Base-by-base conservation (phyloP, 2,113 vertebrate genomes). In the Gopherus flavomarginatus region DNA sequence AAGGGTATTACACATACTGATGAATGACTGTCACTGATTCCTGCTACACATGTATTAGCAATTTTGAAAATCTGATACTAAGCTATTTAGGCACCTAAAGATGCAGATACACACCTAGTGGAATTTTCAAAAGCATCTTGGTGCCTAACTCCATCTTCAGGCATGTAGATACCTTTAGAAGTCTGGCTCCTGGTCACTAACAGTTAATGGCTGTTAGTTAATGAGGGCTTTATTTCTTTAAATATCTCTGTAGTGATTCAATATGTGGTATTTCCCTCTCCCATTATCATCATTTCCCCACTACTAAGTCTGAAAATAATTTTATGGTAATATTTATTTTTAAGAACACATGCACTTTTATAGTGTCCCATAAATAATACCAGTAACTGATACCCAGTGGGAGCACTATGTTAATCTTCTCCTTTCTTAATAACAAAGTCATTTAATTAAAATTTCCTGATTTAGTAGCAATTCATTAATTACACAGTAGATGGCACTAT, bases 401-500 rank as follows among this genome's bases (percentile, higher is more conserved):
- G 86, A 72, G 0, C 54, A 87, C 35, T 31, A 24, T 5, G 86
- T 56, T 42, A 24, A 54, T 21, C 14, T 83, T 89, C 14, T 85
- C 24, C 26, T 35, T 21, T 16, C 49, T 54, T 88, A 75, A 88
- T 83, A 88, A 1, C 4, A 75, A 54, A 14, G 8, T 49, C 4
- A 75, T 79, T 91, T 79, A 16, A 54, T 83, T 69, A 52, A 83
- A 53, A 47, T 5, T 42, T 16, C 65, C 59, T 81, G 72, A 49
- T 93, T 90, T 10, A 75, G 79, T 1, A 95, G 97, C 86, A 98
- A 96, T 98, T 94, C 86, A 90, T 93, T 96, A 96, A 93, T 81
- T 8, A 50, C 6, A 97, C 98, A 98, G 98, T 95, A 98, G 98
- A 97, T 98, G 98, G 98, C 98, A 98, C 85, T 92, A 98, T 89